A percentile compares a stretch with the other conserved stretches of the same genome.
These are phyloP conservation scores for Diarsia brunnea DNA, from an alignment of 2,888 invertebrate genomes.

Conservation along the genomic window DNA sequence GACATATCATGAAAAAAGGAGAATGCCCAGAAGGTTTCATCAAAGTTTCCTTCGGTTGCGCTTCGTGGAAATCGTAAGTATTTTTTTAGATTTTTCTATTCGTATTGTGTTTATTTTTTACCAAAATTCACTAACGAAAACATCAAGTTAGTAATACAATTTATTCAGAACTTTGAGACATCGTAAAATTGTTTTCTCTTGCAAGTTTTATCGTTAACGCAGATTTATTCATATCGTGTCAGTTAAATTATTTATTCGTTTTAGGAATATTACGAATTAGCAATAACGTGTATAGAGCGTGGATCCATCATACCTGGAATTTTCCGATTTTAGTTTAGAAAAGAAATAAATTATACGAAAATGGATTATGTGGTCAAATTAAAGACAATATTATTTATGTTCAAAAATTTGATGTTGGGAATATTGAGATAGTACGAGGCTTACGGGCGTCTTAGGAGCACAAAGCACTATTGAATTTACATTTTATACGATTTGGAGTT, in stretches of 20 bases:
- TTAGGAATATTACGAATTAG: too few species aligned
- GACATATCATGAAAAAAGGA: neutral
- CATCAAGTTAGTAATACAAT: too few species aligned
- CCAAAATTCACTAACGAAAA: too few species aligned
- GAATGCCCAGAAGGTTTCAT: conserved; percentile 4
- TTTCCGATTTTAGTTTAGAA: too few species aligned
- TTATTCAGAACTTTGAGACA: neutral
- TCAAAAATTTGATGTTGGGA: too few species aligned
- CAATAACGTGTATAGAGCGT: too few species aligned
- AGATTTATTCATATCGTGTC: neutral
- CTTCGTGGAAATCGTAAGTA: conserved; percentile 7
- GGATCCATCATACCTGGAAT: too few species aligned
- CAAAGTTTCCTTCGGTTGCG: neutral
- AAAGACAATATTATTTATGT: too few species aligned
- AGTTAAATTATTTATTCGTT: neutral
- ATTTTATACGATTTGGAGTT: neutral
- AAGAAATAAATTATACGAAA: too few species aligned
- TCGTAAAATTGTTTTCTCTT: neutral
- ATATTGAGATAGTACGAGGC: too few species aligned
- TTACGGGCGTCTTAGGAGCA: neutral
- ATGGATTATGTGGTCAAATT: too few species aligned
- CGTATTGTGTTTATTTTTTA: neutral
- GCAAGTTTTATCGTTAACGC: neutral
- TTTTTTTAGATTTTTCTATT: neutral
- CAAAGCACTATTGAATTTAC: too few species aligned